phyloP scores from a whole-genome alignment of 2,113 vertebrate genomes.

The Ptilorrhoa leucosticta region DNA sequence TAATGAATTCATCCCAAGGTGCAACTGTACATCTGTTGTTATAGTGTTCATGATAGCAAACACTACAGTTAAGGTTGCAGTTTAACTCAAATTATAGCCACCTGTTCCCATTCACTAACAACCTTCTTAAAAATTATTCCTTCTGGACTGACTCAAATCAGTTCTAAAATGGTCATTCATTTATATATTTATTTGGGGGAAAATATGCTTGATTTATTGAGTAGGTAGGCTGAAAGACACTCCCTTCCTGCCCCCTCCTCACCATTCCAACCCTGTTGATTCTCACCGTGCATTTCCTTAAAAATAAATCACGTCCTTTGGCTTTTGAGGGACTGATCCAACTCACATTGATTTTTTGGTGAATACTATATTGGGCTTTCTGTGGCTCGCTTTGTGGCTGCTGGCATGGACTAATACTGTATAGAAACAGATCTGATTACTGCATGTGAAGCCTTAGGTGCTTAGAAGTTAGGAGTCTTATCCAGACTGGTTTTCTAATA shows the following conservation, averaged over 20 bases:
- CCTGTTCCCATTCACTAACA: conserved; percentile 40
- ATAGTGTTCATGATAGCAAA: conserved; percentile 41
- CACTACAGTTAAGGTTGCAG: conserved; percentile 44
- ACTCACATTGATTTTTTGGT: neutral
- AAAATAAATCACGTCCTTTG: neutral
- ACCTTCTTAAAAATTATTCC: conserved; percentile 56
- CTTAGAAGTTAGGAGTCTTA: neutral
- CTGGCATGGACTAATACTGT: neutral
- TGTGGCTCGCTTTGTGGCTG: neutral
- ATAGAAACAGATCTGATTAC: neutral
- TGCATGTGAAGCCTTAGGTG: neutral
- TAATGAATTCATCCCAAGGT: conserved; percentile 72
- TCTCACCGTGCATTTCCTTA: neutral
- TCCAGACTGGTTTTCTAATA: neutral
- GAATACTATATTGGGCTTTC: neutral
- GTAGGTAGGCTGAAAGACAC: neutral
- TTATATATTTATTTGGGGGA: neutral
- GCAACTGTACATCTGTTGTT: conserved; percentile 68
- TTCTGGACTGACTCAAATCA: conserved; percentile 15
- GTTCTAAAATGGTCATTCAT: neutral
- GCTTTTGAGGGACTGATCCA: neutral
- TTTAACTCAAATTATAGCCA: conserved; percentile 41
- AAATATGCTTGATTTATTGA: neutral
- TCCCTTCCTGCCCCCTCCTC: neutral
- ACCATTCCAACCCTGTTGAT: neutral